phyloP scores from a whole-genome alignment of 23 tunicate genomes.

The Halocynthia aurantium region DNA sequence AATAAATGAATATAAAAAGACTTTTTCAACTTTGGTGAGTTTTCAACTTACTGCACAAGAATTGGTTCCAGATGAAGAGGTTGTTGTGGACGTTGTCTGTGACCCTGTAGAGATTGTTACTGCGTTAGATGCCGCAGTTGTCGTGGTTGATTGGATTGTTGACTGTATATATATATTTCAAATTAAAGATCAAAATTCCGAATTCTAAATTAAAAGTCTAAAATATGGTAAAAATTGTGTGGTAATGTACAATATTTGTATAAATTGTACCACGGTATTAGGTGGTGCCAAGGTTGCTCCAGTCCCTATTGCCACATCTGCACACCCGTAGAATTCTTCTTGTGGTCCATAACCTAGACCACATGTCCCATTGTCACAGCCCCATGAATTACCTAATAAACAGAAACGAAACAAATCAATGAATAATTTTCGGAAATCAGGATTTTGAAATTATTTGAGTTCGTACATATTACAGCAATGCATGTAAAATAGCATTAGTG shows the following conservation, averaged over 20 bases:
- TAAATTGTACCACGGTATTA: background rate
- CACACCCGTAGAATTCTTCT: constrained; percentile 57
- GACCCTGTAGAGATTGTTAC: background rate
- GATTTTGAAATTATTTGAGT: too few species aligned
- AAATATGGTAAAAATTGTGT: background rate
- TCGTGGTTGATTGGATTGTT: constrained; percentile 1
- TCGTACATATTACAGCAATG: too few species aligned
- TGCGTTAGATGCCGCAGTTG: background rate
- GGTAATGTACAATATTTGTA: too few species aligned
- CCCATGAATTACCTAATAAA: constrained; percentile 33
- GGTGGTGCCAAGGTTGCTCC: constrained; percentile 9
- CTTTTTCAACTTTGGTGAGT: background rate
- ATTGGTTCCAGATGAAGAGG: background rate
- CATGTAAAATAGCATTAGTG: too few species aligned
- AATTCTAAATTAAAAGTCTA: background rate
- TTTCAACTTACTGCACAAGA: background rate
- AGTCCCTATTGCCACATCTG: constrained; percentile 30
- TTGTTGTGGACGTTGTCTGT: background rate
- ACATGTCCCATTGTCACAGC: constrained; percentile 22
- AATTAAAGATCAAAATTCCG: background rate
- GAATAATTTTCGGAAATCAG: too few species aligned
- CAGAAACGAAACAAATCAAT: too few species aligned
- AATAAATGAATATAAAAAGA: background rate
- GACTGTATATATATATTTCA: background rate
- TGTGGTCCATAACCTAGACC: constrained; percentile 37